phyloP scores from a whole-genome alignment of 1,140 invertebrate species.

The Euura saliciscinereae region DNA sequence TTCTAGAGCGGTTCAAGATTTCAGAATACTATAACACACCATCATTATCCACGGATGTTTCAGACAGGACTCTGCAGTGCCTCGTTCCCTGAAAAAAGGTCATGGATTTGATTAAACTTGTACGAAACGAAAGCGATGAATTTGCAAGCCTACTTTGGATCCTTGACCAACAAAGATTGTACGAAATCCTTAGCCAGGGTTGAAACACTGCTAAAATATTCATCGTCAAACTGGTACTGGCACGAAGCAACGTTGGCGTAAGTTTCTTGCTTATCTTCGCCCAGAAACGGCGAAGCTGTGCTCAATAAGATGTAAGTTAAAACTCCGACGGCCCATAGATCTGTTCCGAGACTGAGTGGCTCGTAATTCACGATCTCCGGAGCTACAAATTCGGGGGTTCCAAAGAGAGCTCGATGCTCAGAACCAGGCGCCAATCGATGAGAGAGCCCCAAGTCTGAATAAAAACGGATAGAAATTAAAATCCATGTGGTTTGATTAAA shows the following conservation, averaged over 20 bases:
- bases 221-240: conserved; percentile 70
- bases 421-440: conserved; percentile 61
- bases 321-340: conserved; percentile 76
- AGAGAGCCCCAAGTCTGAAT: conserved; percentile 70
- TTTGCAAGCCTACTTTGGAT: conserved; percentile 60
- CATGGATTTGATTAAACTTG: too few species aligned
- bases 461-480: conserved; percentile 12
- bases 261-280: conserved; percentile 69
- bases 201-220: conserved; percentile 67
- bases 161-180: conserved; percentile 62
- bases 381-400: conserved; percentile 67
- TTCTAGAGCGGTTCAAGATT: conserved; percentile 24
- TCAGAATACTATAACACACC: conserved; percentile 54
- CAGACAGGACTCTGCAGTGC: conserved; percentile 67
- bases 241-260: conserved; percentile 72
- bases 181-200: conserved; percentile 69
- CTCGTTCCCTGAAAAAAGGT: conserved; percentile 59
- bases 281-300: conserved; percentile 71
- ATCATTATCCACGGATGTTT: conserved; percentile 71
- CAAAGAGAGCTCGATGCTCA: conserved; percentile 63
- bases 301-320: conserved; percentile 72
- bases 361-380: conserved; percentile 77
- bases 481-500: conserved; percentile 9
- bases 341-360: conserved; percentile 68
- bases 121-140: background rate